Evolutionary conservation across 1,140 invertebrate species (phyloP).

Genomic region (Bombus soroeensis): DNA sequence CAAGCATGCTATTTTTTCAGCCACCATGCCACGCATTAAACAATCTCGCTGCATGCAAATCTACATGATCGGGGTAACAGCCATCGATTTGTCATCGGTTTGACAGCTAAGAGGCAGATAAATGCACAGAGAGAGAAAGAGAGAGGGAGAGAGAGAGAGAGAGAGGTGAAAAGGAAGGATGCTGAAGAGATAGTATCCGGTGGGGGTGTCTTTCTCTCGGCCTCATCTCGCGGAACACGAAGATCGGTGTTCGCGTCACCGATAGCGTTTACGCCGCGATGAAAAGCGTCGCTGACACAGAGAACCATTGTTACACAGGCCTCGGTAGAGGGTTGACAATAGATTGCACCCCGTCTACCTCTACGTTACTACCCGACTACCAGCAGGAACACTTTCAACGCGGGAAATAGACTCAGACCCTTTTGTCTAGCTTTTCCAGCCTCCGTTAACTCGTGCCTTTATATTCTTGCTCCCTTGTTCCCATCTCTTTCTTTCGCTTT

Average conservation of each 20-base stretch:
- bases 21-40: neutral
- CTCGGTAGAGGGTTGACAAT: slow-evolving; percentile 32
- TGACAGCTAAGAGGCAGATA: neutral
- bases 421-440: slow-evolving; percentile 45
- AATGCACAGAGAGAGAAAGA: neutral
- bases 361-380: neutral
- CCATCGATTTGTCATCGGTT: slow-evolving; percentile 35
- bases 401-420: slow-evolving; percentile 51
- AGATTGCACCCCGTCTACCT: neutral
- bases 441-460: slow-evolving; percentile 2
- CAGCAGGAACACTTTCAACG: slow-evolving; percentile 34
- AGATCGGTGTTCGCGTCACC: slow-evolving; percentile 45
- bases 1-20: neutral
- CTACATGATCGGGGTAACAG: slow-evolving; percentile 3
- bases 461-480: neutral
- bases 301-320: slow-evolving; percentile 38
- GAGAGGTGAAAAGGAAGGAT: neutral
- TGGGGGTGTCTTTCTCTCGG: neutral
- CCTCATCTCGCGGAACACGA: slow-evolving; percentile 42
- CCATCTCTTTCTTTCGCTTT: neutral
- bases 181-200: slow-evolving; percentile 12
- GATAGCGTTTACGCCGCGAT: slow-evolving; percentile 53
- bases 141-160: neutral
- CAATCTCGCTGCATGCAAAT: slow-evolving; percentile 19
- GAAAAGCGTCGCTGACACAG: slow-evolving; percentile 44